Evolutionary conservation across 2,888 invertebrate species (phyloP).

Genomic region (Spialia ferax): DNA sequence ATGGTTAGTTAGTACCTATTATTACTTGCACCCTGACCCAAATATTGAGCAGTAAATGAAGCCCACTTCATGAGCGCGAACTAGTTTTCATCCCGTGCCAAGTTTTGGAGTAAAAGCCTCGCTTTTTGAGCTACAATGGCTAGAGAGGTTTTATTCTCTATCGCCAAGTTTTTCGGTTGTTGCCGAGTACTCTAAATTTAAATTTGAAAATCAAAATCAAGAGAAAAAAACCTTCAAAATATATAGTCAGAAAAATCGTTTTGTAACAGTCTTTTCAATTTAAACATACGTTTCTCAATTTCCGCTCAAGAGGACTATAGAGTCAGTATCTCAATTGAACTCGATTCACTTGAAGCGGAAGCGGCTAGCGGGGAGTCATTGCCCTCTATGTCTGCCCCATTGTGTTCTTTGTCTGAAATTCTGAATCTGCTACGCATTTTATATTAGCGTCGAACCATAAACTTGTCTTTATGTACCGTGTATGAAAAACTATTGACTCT

Average conservation of each 20-base stretch:
- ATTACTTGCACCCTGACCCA: not conserved
- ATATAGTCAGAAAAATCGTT: not conserved
- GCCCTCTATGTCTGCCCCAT: slow-evolving; percentile 23
- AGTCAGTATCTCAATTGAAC: slow-evolving; percentile 4
- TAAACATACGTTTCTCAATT: not conserved
- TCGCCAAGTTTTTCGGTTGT: too few relatives aligned
- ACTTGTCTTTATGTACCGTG: not conserved
- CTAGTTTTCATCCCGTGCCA: slow-evolving; percentile 16
- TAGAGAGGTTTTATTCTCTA: not conserved
- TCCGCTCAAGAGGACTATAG: not conserved
- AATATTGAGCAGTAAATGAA: slow-evolving; percentile 15
- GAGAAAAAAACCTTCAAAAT: not conserved
- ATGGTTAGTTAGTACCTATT: not conserved
- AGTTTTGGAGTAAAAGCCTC: slow-evolving; percentile 8
- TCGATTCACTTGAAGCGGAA: slow-evolving; percentile 11
- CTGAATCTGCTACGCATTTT: slow-evolving; percentile 10
- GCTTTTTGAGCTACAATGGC: not conserved
- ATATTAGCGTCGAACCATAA: slow-evolving; percentile 8
- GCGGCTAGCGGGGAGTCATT: slow-evolving; percentile 22
- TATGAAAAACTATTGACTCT: not conserved
- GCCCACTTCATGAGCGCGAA: slow-evolving; percentile 11
- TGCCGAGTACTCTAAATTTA: too few relatives aligned
- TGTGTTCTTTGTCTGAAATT: slow-evolving; percentile 18
- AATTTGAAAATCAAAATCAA: too few relatives aligned
- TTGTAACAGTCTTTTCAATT: too few relatives aligned